These are phyloP conservation scores for Glomeris maerens DNA, from an alignment of 1,140 invertebrate species.

Conservation along the genomic window DNA sequence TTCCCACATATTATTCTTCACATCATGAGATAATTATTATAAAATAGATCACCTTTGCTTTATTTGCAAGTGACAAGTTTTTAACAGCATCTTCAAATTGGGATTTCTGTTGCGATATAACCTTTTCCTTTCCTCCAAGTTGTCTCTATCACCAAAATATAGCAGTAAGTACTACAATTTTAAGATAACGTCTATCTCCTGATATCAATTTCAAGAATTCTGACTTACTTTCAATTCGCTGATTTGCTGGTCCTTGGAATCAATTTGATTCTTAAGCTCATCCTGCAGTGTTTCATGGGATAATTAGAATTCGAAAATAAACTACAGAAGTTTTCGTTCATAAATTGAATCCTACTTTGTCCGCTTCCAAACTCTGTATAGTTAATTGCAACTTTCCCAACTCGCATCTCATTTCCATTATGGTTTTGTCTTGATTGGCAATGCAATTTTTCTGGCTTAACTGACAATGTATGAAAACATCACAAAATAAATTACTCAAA, in stretches of 20 bases:
- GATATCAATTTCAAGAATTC: background rate
- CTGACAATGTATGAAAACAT: too few species aligned
- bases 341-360: background rate
- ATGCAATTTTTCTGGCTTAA: too few species aligned
- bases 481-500: too few species aligned
- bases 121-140: conserved; percentile 23
- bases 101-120: conserved; percentile 22
- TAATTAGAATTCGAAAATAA: background rate
- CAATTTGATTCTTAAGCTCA: background rate
- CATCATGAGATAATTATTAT: background rate
- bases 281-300: background rate
- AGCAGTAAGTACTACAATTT: background rate
- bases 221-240: background rate
- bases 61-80: conserved; percentile 11
- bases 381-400: background rate
- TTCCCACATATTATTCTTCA: conserved; percentile 9
- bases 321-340: background rate
- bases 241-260: background rate
- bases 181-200: background rate
- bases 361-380: background rate
- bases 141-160: conserved; percentile 19
- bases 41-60: conserved; percentile 5
- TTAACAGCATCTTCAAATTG: conserved; percentile 21
- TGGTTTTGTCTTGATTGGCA: background rate
- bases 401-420: conserved; percentile 1